Conservation (phyloP, 2,888 invertebrate genomes). For the Amorpha juglandis region DNA sequence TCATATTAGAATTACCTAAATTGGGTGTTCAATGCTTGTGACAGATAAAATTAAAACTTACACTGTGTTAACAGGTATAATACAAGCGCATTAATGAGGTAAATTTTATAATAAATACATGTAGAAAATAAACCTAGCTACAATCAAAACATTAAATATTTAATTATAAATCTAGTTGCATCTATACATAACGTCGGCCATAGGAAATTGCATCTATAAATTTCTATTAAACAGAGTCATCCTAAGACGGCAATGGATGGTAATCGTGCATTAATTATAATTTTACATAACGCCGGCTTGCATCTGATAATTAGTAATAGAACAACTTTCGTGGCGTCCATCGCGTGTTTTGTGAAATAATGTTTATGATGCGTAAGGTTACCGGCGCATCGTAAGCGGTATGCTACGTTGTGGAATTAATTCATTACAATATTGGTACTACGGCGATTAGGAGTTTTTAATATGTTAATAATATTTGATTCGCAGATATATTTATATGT, state of each 20-base stretch:
- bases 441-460: not conserved
- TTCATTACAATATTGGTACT: not conserved
- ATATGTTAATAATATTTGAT: too few relatives aligned
- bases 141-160: not conserved
- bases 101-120: too few relatives aligned
- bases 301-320: conserved; percentile 53
- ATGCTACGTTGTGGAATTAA: not conserved
- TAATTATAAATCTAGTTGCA: not conserved
- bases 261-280: conserved; percentile 51
- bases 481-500: too few relatives aligned
- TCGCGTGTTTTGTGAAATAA: conserved; percentile 23
- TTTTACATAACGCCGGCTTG: conserved; percentile 63
- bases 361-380: conserved; percentile 17
- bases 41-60: too few relatives aligned
- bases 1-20: too few relatives aligned
- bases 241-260: conserved; percentile 13
- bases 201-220: conserved; percentile 19
- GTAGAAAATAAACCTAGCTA: not conserved
- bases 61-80: too few relatives aligned
- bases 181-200: not conserved
- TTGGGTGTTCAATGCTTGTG: too few relatives aligned
- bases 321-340: conserved; percentile 28
- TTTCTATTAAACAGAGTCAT: conserved; percentile 24
- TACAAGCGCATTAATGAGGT: too few relatives aligned
- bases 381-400: conserved; percentile 3